Percentiles rank a stretch among this genome's conserved stretches.
Evolutionary conservation across 1,140 invertebrate genomes (phyloP).

Genomic region (Orius insidiosus): DNA sequence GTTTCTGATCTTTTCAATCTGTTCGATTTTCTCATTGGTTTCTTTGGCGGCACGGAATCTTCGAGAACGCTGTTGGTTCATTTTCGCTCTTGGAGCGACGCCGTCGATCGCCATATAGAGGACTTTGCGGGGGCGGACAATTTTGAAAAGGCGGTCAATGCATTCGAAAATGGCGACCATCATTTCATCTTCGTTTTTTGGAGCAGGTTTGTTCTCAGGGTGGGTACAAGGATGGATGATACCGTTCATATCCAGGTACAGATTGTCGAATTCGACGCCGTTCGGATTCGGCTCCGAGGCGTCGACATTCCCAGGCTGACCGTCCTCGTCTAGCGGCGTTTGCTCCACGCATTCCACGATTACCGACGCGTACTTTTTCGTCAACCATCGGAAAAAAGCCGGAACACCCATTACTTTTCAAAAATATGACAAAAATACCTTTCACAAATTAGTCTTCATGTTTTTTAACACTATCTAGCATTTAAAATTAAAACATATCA

Average conservation of each 20-base stretch:
- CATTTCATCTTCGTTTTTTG: constrained; percentile 99
- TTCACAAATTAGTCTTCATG: too few relatives aligned
- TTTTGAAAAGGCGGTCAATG: constrained; percentile 88
- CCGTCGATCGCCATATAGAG: constrained; percentile 99
- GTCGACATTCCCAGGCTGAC: too few relatives aligned
- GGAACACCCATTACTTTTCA: constrained; percentile 99
- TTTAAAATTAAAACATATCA: too few relatives aligned
- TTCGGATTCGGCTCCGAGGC: constrained; percentile 85
- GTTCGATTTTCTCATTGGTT: constrained; percentile 70
- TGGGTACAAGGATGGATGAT: constrained; percentile 99
- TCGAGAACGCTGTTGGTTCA: constrained; percentile 98
- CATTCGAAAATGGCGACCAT: constrained; percentile 99
- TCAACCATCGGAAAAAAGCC: constrained; percentile 97
- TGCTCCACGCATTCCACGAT: constrained; percentile 92
- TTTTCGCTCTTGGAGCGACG: constrained; percentile 93
- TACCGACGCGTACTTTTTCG: constrained; percentile 91
- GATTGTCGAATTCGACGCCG: constrained; percentile 94
- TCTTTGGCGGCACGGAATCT: constrained; percentile 95
- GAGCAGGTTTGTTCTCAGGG: constrained; percentile 96
- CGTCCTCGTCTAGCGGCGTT: too few relatives aligned
- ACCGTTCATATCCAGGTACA: constrained; percentile 99
- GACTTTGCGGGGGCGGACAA: constrained; percentile 85
- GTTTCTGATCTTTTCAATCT: constrained; percentile 59
- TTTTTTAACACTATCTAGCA: too few relatives aligned
- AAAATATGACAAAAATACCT: too few relatives aligned